Conservation (phyloP, 2,888 invertebrate genomes). For the Caenorhabditis panamensis region DNA sequence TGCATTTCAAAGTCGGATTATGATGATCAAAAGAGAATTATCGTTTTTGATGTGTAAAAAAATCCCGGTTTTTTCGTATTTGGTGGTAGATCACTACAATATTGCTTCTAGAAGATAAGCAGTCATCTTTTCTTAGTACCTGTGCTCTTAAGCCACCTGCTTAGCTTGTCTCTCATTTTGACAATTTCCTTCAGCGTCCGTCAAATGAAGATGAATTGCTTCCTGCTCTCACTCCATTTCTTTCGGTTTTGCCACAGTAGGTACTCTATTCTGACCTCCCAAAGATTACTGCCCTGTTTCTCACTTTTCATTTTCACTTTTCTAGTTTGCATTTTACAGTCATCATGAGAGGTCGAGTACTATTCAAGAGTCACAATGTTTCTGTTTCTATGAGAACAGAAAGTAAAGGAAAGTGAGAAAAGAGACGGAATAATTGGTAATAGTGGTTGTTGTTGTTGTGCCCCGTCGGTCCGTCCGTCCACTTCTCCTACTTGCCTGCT, state of each 20-base stretch:
- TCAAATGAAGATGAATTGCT: slow-evolving; percentile 13
- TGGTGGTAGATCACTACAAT: too few species aligned
- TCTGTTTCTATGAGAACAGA: slow-evolving; percentile 35
- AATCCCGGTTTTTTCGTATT: too few species aligned
- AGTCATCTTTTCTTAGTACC: neutral
- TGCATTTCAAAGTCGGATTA: slow-evolving; percentile 13
- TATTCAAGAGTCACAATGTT: neutral
- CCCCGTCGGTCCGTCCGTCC: slow-evolving; percentile 29
- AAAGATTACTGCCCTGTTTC: neutral
- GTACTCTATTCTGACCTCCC: neutral
- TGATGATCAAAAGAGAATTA: slow-evolving; percentile 3
- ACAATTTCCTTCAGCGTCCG: slow-evolving; percentile 17
- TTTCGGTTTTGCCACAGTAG: neutral
- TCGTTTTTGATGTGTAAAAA: neutral
- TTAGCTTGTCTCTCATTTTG: slow-evolving; percentile 7
- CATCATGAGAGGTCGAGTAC: too few species aligned
- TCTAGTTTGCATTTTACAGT: neutral
- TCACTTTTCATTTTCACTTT: neutral
- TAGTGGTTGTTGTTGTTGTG: slow-evolving; percentile 49
- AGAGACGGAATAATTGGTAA: slow-evolving; percentile 48
- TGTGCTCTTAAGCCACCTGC: slow-evolving; percentile 24
- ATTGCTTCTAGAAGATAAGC: too few species aligned
- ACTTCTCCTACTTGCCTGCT: slow-evolving; percentile 44
- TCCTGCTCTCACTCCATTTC: slow-evolving; percentile 9
- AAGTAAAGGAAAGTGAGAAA: slow-evolving; percentile 29